Percentiles rank a stretch among this genome's conserved stretches.
Conservation (phyloP, 2,113 vertebrate species). For the Grammomys surdaster region DNA sequence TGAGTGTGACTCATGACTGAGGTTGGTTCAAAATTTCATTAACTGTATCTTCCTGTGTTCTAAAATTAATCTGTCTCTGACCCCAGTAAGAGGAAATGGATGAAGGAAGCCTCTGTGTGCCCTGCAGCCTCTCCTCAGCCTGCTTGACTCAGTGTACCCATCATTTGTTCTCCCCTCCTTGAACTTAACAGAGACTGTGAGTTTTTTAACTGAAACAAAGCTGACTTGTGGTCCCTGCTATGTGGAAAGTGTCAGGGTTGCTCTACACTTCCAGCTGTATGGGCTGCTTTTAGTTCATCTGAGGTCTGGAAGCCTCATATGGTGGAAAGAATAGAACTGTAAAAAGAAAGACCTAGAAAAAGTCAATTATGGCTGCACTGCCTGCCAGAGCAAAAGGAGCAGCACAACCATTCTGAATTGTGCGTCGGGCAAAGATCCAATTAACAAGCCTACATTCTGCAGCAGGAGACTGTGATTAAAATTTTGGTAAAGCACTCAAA, state of each 20-base stretch:
- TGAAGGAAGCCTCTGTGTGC: background rate
- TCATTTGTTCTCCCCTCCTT: constrained; percentile 63
- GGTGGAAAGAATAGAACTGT: constrained; percentile 59
- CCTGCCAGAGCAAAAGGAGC: constrained; percentile 57
- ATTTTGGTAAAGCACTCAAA: constrained; percentile 54
- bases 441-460: constrained; percentile 57
- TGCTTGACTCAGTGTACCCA: constrained; percentile 60
- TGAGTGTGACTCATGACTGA: constrained; percentile 2
- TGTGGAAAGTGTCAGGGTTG: constrained; percentile 62
- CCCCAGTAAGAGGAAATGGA: background rate
- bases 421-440: constrained; percentile 62
- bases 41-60: background rate
- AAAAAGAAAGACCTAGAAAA: constrained; percentile 54
- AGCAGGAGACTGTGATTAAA: constrained; percentile 72
- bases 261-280: constrained; percentile 53
- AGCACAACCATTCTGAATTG: background rate
- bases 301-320: constrained; percentile 60
- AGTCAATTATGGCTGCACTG: constrained; percentile 57
- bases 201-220: constrained; percentile 69
- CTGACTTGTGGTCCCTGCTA: constrained; percentile 37
- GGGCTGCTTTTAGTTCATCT: constrained; percentile 68
- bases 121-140: background rate
- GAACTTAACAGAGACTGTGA: constrained; percentile 46
- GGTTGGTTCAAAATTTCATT: background rate
- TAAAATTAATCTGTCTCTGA: background rate